Conservation (phyloP, 2,797 vertebrate genomes). For the Danio choprae region DNA sequence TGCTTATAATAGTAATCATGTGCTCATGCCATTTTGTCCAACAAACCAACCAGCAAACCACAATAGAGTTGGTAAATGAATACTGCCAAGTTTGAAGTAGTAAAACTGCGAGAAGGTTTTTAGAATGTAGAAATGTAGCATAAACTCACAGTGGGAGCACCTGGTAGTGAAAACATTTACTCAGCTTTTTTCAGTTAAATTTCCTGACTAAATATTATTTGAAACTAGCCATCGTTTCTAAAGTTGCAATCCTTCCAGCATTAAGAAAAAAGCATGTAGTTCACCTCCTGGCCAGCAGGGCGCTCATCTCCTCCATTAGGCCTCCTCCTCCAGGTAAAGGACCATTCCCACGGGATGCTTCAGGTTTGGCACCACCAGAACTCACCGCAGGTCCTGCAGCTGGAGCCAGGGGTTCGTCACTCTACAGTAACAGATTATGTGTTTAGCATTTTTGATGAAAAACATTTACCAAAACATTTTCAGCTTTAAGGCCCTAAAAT, state of each 20-base stretch:
- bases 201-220: not conserved
- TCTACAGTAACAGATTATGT: slow-evolving; percentile 70
- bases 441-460: not conserved
- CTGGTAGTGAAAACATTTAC: too few species aligned
- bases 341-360: slow-evolving; percentile 88
- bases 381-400: slow-evolving; percentile 68
- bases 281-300: slow-evolving; percentile 95
- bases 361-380: slow-evolving; percentile 82
- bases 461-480: not conserved
- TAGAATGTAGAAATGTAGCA: too few species aligned
- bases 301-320: slow-evolving; percentile 99
- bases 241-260: not conserved
- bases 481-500: not conserved
- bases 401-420: slow-evolving; percentile 85
- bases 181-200: not conserved
- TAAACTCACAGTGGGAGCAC: too few species aligned
- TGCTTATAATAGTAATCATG: too few species aligned
- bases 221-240: not conserved
- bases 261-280: not conserved
- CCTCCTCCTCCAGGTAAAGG: slow-evolving; percentile 92
- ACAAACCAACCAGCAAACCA: too few species aligned
- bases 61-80: too few species aligned
- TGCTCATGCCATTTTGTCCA: too few species aligned
- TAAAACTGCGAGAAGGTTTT: too few species aligned
- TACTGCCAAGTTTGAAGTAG: too few species aligned